Evolutionary conservation across 2,888 invertebrate species (phyloP).

Genomic region (Lomographa bimaculata): DNA sequence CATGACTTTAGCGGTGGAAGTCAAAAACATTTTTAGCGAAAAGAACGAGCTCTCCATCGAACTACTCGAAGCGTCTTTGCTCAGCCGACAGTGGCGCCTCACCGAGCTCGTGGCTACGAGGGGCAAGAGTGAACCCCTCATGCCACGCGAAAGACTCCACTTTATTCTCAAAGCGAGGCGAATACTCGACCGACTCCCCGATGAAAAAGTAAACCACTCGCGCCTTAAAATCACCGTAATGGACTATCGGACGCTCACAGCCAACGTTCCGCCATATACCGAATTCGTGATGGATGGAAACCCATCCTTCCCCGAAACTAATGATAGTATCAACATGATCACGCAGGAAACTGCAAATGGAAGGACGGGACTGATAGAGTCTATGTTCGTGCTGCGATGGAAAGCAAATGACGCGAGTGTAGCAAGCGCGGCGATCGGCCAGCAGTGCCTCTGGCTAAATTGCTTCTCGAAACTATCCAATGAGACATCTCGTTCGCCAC

Average conservation of each 20-base stretch:
- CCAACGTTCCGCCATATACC: constrained; percentile 55
- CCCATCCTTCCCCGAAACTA: constrained; percentile 49
- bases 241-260: constrained; percentile 37
- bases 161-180: constrained; percentile 64
- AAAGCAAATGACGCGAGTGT: constrained; percentile 81
- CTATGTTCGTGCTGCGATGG: constrained; percentile 80
- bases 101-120: constrained; percentile 60
- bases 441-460: constrained; percentile 86
- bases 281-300: constrained; percentile 60
- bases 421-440: constrained; percentile 85
- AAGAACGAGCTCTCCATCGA: constrained; percentile 84
- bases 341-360: constrained; percentile 29
- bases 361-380: constrained; percentile 61
- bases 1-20: constrained; percentile 86
- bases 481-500: constrained; percentile 41
- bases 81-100: constrained; percentile 85
- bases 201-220: constrained; percentile 57
- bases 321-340: constrained; percentile 38
- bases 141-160: constrained; percentile 67
- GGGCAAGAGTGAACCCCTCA: constrained; percentile 50
- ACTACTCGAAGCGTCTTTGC: constrained; percentile 82
- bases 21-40: constrained; percentile 87
- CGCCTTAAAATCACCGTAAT: constrained; percentile 57
- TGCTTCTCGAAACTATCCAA: constrained; percentile 82
- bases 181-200: constrained; percentile 43